These are phyloP conservation scores for Nineta flava DNA, from an alignment of 2,888 invertebrate genomes.

Conservation along the genomic window DNA sequence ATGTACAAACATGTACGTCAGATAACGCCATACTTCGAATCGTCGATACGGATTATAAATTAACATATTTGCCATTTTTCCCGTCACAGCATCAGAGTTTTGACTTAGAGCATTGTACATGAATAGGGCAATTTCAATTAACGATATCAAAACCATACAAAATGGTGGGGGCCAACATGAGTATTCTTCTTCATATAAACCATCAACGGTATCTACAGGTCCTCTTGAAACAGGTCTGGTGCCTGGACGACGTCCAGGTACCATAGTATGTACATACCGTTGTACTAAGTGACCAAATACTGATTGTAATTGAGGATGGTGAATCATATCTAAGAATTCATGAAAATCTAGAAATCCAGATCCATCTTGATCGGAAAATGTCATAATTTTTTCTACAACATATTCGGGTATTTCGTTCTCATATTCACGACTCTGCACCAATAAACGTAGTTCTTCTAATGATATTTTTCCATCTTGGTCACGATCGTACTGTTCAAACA, in stretches of 20 bases:
- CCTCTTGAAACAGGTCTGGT: conserved; percentile 10
- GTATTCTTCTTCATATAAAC: conserved; percentile 80
- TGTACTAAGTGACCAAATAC: conserved; percentile 48
- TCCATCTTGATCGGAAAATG: conserved; percentile 43
- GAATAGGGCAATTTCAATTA: conserved; percentile 67
- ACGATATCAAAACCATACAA: conserved; percentile 78
- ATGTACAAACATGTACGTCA: conserved; percentile 94
- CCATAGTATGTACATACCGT: conserved; percentile 30
- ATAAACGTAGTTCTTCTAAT: conserved; percentile 43
- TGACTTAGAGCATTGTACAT: conserved; percentile 16
- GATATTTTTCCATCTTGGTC: conserved; percentile 56
- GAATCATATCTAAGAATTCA: conserved; percentile 58
- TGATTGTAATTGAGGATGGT: conserved; percentile 40
- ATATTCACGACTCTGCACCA: conserved; percentile 41
- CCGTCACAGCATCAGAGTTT: conserved; percentile 37
- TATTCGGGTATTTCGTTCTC: conserved; percentile 52
- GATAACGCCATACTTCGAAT: conserved; percentile 80
- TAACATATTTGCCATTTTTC: conserved; percentile 64
- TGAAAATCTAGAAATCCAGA: conserved; percentile 52
- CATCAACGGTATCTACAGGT: conserved; percentile 34
- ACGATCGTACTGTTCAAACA: conserved; percentile 57
- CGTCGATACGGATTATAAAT: conserved; percentile 80
- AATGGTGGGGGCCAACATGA: conserved; percentile 83
- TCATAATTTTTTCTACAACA: conserved; percentile 49
- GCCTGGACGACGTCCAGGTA: conserved; percentile 10